Percentiles rank a stretch among this genome's conserved stretches.
phyloP scores from a whole-genome alignment of 2,888 invertebrate genomes.

The Toxonevra muliebris region DNA sequence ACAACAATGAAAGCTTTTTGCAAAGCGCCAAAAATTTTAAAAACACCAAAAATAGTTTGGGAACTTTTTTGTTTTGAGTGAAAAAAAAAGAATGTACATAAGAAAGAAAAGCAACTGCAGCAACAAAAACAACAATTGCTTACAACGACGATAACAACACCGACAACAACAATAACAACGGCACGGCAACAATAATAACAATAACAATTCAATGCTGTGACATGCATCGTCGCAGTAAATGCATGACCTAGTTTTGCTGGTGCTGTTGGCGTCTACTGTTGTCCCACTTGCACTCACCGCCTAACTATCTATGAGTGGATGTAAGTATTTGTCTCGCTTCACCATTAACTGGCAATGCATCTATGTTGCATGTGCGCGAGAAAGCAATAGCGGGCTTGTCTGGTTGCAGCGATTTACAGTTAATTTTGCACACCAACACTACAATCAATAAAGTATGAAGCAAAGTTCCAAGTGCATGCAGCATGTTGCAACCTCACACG shows the following conservation, averaged over 20 bases:
- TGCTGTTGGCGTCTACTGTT: slow-evolving; percentile 18
- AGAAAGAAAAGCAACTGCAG: no score
- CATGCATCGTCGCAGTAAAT: slow-evolving; percentile 19
- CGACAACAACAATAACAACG: neutral
- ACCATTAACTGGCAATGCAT: neutral
- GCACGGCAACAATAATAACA: neutral
- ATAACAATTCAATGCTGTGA: neutral
- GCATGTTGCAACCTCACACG: neutral
- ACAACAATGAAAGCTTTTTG: neutral
- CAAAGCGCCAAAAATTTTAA: neutral
- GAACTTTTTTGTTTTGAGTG: neutral
- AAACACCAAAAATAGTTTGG: neutral
- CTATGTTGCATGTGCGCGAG: neutral
- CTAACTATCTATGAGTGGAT: neutral
- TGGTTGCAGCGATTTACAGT: neutral
- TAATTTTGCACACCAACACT: neutral
- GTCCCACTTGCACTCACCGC: neutral
- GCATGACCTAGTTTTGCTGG: slow-evolving; percentile 17
- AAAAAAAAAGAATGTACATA: no score
- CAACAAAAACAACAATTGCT: no score
- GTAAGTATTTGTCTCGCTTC: slow-evolving; percentile 2
- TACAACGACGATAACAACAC: neutral
- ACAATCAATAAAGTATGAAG: neutral
- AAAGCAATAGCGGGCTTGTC: neutral
- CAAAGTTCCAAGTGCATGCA: neutral